Base-by-base conservation (phyloP, 2,113 vertebrate species). In the Eubucco bourcierii region DNA sequence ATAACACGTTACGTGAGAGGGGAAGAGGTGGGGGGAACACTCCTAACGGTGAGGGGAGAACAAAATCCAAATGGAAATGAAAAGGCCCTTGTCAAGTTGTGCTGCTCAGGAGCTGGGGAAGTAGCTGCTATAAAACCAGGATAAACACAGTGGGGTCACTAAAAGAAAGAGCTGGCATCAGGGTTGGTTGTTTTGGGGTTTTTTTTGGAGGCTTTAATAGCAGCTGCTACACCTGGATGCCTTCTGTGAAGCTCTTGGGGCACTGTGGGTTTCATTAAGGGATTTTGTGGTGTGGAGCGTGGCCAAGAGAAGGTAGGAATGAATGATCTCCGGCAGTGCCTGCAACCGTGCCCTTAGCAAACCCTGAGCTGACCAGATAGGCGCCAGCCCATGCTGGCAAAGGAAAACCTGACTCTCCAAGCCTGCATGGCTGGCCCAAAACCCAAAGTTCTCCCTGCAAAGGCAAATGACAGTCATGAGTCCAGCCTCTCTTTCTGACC, bases 151-250 rank as follows among this genome's bases (percentile, higher is more conserved):
- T 0, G 4, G 58, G 76, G 47, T 85, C 27, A 29, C 39, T 71
- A 8, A 90, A 67, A 84, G 67, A 65, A 91, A 93, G 64, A 68
- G 10, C 56, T 91, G 82, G 55, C 1, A 1, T 74, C 15, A 8
- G 76, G 75, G 67, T 34, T 52, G 50, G 50, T 46, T 46, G 23
- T 12, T 50, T 21, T 50, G 47, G 47, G 21, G 21, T 47, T 52
- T 52, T 96, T 95, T 84, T 61, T 10, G 15, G 59, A 91, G 31
- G 55, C 31, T 86, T 93, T 95, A 72, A 64, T 53, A 85, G 33
- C 34, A 66, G 52, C 52, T 0, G 2, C 55, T 60, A 44, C 76
- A 83, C 74, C 90, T 55, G 56, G 53, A 41, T 78, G 82, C 73
- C 58, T 94, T 90, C 86, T 88, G 82, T 84, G 70, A 71, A 66